A percentile compares a stretch with the other conserved stretches of the same genome.
phyloP scores from a whole-genome alignment of 2,797 vertebrate genomes.

The Bovichtus diacanthus region DNA sequence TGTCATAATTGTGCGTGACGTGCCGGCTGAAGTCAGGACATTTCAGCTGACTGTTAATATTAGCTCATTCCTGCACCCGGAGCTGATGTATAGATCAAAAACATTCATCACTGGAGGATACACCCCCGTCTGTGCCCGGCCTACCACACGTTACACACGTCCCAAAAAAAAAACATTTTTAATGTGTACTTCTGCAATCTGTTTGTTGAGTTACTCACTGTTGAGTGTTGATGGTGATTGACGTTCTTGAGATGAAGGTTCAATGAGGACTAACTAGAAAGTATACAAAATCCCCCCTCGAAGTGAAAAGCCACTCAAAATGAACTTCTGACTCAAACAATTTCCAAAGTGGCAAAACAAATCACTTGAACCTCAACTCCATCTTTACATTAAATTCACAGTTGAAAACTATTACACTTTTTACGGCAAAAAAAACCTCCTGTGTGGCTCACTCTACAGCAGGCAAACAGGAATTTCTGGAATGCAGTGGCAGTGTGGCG shows the following conservation, averaged over 20 bases:
- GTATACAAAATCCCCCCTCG: background rate
- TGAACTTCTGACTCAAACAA: background rate
- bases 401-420: background rate
- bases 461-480: background rate
- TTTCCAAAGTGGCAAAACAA: background rate
- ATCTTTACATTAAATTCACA: background rate
- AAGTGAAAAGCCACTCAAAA: background rate
- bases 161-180: background rate
- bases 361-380: background rate
- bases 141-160: constrained; percentile 23
- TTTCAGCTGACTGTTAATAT: constrained; percentile 72
- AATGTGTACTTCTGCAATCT: background rate
- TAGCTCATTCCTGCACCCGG: constrained; percentile 32
- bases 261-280: background rate
- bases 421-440: background rate
- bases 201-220: background rate
- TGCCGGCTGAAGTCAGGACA: constrained; percentile 41
- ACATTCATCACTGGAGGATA: constrained; percentile 29
- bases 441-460: background rate
- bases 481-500: background rate
- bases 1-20: constrained; percentile 70
- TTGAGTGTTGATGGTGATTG: background rate
- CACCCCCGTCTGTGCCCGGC: background rate
- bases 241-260: background rate
- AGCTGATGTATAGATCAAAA: constrained; percentile 40